Percentiles rank a stretch among this genome's conserved stretches.
These are phyloP conservation scores for Ursus arctos DNA, from an alignment of 2,113 vertebrate genomes.

Conservation along the genomic window DNA sequence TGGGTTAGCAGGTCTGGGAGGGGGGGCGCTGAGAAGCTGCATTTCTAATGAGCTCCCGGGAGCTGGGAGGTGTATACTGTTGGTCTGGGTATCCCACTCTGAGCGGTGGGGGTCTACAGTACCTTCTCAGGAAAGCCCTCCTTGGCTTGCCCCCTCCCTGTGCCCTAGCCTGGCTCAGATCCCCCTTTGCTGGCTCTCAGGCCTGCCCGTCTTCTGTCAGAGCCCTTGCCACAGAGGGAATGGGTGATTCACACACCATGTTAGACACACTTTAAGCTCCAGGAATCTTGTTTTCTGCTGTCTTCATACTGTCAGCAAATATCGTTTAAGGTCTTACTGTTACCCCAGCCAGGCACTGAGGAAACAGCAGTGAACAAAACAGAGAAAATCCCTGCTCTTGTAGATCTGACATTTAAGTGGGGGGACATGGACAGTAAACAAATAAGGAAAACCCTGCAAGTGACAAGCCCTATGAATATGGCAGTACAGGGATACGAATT, in stretches of 20 bases:
- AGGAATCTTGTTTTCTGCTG: background rate
- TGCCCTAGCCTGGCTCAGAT: background rate
- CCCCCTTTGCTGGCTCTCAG: background rate
- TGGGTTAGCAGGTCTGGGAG: background rate
- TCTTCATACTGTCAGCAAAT: background rate
- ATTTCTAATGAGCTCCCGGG: background rate
- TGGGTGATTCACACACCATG: too few relatives aligned
- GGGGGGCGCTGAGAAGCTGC: background rate
- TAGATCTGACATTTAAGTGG: background rate
- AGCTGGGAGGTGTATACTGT: background rate
- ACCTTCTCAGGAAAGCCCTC: background rate
- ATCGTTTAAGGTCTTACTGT: background rate
- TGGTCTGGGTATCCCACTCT: background rate
- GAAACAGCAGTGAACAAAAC: background rate
- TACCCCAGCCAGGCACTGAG: background rate
- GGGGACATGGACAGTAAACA: background rate
- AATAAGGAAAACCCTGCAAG: background rate
- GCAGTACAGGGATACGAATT: accelerated
- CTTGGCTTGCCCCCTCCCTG: accelerated
- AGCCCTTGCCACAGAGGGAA: background rate
- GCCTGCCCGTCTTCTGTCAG: background rate
- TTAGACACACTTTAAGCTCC: background rate
- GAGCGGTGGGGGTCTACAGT: background rate
- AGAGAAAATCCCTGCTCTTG: background rate
- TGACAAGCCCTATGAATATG: background rate